A percentile compares a stretch with the other conserved stretches of the same genome.
phyloP scores from a whole-genome alignment of 2,888 invertebrate species.

The Auanema sp. region DNA sequence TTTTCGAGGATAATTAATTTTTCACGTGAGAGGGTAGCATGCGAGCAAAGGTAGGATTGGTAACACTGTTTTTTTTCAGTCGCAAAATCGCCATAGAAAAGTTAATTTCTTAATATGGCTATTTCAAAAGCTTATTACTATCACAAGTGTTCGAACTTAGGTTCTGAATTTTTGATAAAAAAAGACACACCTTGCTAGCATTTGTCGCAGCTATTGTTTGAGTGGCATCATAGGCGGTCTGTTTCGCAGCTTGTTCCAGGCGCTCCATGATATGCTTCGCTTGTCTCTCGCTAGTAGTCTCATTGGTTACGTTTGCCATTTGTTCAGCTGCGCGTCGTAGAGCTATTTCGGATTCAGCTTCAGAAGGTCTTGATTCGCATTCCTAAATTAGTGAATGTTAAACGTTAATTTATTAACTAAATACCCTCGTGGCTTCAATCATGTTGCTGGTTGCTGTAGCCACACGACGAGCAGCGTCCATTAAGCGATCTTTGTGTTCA shows the following conservation, averaged over 20 bases:
- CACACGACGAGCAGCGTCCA: conserved; percentile 88
- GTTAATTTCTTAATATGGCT: no score
- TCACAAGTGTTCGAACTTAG: no score
- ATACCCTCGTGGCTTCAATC: conserved; percentile 79
- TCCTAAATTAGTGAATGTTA: conserved; percentile 23
- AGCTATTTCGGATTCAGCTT: conserved; percentile 66
- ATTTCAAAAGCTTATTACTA: no score
- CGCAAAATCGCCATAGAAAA: no score
- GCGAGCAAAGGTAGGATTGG: no score
- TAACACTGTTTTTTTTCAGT: no score
- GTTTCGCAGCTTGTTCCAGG: conserved; percentile 59
- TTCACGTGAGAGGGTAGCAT: no score
- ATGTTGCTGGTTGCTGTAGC: conserved; percentile 95
- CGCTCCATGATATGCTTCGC: conserved; percentile 47
- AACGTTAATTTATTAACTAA: background rate
- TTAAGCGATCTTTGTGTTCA: conserved; percentile 82
- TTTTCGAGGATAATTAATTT: no score
- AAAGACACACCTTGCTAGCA: conserved; percentile 70
- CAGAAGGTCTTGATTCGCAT: conserved; percentile 45
- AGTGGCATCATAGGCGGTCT: conserved; percentile 75
- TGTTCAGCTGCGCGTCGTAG: conserved; percentile 88
- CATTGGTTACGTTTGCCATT: conserved; percentile 82
- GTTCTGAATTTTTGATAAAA: no score
- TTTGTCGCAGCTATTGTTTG: conserved; percentile 88
- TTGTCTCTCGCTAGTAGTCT: conserved; percentile 72